phyloP scores from a whole-genome alignment of 2,113 vertebrate genomes.

The Eubucco bourcierii region DNA sequence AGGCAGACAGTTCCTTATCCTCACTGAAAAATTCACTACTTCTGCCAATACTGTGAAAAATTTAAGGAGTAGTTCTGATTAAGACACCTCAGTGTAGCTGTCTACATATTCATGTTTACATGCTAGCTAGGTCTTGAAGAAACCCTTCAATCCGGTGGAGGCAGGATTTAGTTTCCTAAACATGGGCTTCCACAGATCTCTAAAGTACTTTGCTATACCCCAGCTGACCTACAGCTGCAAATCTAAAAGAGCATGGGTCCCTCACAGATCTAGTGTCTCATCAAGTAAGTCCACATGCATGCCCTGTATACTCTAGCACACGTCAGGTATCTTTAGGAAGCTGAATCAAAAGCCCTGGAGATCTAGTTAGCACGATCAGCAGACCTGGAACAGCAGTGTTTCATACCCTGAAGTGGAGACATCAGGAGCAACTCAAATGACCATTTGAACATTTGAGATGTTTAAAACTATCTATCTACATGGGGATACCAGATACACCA shows the following conservation, averaged over 20 bases:
- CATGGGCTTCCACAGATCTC: neutral
- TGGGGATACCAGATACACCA: neutral
- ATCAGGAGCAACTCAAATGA: neutral
- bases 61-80: neutral
- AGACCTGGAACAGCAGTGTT: neutral
- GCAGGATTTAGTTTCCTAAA: neutral
- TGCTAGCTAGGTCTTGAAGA: neutral
- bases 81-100: neutral
- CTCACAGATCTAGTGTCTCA: neutral
- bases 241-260: neutral
- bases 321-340: neutral
- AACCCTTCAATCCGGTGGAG: neutral
- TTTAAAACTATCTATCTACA: neutral
- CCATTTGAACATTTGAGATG: neutral
- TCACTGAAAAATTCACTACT: neutral
- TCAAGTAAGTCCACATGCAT: neutral
- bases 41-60: neutral
- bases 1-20: neutral
- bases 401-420: too few relatives aligned
- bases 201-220: neutral
- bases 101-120: neutral
- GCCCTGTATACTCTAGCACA: neutral
- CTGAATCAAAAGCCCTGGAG: neutral
- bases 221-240: neutral
- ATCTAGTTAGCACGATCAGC: neutral